These are phyloP conservation scores for Leptopilina boulardi DNA, from an alignment of 1,140 invertebrate genomes.

Conservation along the genomic window DNA sequence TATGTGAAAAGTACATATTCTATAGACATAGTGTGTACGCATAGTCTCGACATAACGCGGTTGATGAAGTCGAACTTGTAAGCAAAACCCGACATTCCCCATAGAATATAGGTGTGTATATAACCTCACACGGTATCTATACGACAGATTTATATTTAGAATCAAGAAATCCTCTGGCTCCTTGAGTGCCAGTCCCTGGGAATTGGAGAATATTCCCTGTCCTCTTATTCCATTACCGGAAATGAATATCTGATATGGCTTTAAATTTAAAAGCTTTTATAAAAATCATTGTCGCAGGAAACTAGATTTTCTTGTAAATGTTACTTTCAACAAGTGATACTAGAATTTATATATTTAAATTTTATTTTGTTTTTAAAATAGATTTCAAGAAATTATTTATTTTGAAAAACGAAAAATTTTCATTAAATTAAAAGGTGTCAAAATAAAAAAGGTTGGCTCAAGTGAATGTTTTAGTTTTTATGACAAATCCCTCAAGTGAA, in stretches of 20 bases:
- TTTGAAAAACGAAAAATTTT: too few relatives aligned
- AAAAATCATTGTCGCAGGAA: background rate
- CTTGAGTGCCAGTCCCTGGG: background rate
- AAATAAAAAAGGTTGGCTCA: too few relatives aligned
- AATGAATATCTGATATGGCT: background rate
- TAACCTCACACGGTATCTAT: background rate
- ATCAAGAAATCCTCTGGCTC: background rate
- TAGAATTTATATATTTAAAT: too few relatives aligned
- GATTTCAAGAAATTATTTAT: too few relatives aligned
- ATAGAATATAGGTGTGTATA: background rate
- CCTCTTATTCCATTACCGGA: background rate
- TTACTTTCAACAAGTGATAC: too few relatives aligned
- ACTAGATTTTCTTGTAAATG: background rate
- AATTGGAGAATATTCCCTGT: slow-evolving; percentile 6
- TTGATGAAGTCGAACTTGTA: slow-evolving; percentile 12
- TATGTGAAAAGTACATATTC: slow-evolving; percentile 9
- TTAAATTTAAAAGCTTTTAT: background rate
- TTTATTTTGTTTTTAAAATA: too few relatives aligned
- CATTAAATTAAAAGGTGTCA: too few relatives aligned
- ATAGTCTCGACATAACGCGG: slow-evolving; percentile 2
- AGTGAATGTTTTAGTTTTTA: too few relatives aligned
- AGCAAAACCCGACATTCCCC: slow-evolving; percentile 21
- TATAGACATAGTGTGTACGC: background rate
- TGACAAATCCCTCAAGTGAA: too few relatives aligned
- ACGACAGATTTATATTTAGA: slow-evolving; percentile 24